A percentile compares a stretch with the other conserved stretches of the same genome.
Conservation (phyloP, 2,113 vertebrate species). For the Redunca redunca region DNA sequence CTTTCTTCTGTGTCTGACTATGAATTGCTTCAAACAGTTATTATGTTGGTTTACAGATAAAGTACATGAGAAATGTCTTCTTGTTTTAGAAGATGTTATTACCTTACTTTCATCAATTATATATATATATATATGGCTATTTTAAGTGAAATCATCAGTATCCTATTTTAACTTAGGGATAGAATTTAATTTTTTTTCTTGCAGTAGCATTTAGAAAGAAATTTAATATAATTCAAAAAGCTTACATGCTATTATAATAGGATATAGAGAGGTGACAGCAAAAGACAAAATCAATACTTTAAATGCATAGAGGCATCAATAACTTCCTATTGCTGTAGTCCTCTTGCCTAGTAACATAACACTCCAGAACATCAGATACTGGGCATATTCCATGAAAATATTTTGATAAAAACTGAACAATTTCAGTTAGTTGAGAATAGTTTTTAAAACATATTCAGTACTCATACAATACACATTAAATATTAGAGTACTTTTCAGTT, state of each 20-base stretch:
- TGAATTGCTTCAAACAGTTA: neutral
- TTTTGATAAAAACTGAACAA: neutral
- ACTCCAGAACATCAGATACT: neutral
- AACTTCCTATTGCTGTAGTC: neutral
- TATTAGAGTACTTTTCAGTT: neutral
- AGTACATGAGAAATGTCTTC: neutral
- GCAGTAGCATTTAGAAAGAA: neutral
- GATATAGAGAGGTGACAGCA: neutral
- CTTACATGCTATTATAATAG: neutral
- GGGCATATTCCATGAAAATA: neutral
- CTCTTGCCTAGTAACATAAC: neutral
- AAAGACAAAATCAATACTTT: neutral
- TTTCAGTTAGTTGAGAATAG: neutral
- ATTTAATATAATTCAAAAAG: neutral
- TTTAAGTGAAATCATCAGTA: neutral
- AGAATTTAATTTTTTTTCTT: neutral
- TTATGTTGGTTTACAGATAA: neutral
- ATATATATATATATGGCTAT: neutral
- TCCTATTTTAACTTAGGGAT: neutral
- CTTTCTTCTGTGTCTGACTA: neutral
- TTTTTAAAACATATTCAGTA: neutral
- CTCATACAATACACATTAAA: neutral
- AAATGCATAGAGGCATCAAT: neutral
- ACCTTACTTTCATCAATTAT: neutral
- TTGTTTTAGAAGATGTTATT: neutral